Percentiles rank a stretch among this genome's conserved stretches.
Conservation (phyloP, 2,797 vertebrate genomes). For the Loris lydekkerianus region DNA sequence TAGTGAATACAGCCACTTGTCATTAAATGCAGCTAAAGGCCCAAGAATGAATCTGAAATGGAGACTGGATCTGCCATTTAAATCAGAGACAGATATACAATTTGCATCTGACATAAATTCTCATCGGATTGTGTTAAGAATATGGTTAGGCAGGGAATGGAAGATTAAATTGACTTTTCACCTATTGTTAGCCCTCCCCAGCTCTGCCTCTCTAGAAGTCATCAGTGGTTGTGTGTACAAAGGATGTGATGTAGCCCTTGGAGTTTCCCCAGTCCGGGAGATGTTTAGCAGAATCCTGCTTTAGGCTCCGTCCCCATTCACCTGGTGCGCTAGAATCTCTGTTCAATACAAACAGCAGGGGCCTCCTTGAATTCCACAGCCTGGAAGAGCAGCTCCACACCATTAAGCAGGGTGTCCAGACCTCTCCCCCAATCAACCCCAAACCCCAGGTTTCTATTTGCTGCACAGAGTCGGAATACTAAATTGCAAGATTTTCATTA, state of each 20-base stretch:
- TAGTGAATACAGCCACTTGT: slow-evolving; percentile 77
- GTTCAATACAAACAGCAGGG: slow-evolving; percentile 47
- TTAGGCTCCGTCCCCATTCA: neutral
- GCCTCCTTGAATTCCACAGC: neutral
- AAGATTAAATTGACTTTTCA: slow-evolving; percentile 73
- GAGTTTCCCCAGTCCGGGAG: slow-evolving; percentile 33
- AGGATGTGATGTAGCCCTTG: slow-evolving; percentile 8
- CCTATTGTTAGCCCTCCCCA: slow-evolving; percentile 18
- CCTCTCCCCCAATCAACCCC: neutral
- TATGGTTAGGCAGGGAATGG: slow-evolving; percentile 32
- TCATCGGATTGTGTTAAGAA: slow-evolving; percentile 65
- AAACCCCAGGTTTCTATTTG: neutral
- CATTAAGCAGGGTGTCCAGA: neutral
- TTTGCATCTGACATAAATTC: slow-evolving; percentile 76
- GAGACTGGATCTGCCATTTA: slow-evolving; percentile 56
- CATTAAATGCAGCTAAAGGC: slow-evolving; percentile 72
- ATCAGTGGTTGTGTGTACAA: slow-evolving; percentile 34
- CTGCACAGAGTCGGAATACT: neutral
- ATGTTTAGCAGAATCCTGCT: slow-evolving; percentile 59
- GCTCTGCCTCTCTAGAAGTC: slow-evolving; percentile 14
- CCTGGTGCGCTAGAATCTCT: rapidly evolving
- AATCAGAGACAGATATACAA: slow-evolving; percentile 64
- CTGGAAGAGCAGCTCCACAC: neutral
- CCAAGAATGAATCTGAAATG: slow-evolving; percentile 62
- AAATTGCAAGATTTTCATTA: neutral